Evolutionary conservation across 2,797 vertebrate genomes (phyloP).

Genomic region (Anguilla megastoma): DNA sequence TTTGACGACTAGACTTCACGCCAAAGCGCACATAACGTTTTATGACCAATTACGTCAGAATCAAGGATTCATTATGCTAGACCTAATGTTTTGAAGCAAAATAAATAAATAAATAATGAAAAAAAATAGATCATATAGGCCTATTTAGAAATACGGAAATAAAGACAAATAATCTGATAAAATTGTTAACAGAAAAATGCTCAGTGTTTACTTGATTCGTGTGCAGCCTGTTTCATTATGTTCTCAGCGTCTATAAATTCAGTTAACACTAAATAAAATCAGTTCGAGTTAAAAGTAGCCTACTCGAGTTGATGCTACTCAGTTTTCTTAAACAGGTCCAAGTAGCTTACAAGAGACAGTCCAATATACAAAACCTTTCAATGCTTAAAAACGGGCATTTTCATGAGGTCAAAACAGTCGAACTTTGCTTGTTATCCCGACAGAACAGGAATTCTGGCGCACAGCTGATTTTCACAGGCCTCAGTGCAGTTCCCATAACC

Average conservation of each 20-base stretch:
- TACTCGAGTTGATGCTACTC: background rate
- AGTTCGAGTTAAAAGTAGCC: background rate
- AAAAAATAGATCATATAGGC: background rate
- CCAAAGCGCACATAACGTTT: background rate
- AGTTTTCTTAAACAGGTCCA: background rate
- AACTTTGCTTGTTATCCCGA: background rate
- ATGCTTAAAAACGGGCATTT: background rate
- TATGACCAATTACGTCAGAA: background rate
- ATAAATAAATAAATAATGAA: too few species aligned
- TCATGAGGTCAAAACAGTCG: background rate
- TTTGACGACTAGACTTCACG: background rate
- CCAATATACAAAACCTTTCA: background rate
- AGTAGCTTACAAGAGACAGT: background rate
- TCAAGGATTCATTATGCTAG: background rate
- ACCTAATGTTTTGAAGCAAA: background rate
- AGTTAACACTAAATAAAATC: background rate
- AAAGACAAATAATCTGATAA: background rate
- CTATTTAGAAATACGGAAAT: background rate
- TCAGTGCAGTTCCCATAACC: conserved; percentile 50
- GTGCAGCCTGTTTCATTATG: background rate
- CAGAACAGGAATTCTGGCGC: conserved; percentile 15
- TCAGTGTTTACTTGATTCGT: background rate
- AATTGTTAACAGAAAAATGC: background rate
- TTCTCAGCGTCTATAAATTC: too few species aligned
- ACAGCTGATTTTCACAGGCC: conserved; percentile 23